Base-by-base conservation (phyloP, 37 sponge, comb jelly and placozoan genomes). In the Axinella damicornis region DNA sequence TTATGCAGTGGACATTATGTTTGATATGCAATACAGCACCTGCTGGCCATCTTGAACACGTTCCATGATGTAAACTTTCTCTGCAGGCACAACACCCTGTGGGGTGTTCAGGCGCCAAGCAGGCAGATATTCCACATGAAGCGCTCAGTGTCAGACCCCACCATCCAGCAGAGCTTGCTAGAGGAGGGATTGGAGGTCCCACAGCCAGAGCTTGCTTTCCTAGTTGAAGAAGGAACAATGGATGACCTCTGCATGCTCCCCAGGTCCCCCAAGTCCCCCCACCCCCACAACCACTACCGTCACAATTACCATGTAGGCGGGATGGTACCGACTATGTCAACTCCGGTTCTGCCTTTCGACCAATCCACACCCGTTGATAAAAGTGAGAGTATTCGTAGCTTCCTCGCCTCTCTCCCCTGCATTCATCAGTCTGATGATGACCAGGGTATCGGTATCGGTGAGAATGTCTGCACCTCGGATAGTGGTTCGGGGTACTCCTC, bases 141-240 rank as follows among this genome's bases (percentile, higher is more conserved):
- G 24, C 76, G 88, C 30, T 92, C 86, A 56, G n/a, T 63, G 28
- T 93, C 94, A 31, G 94, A 93, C 24, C 78, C 94, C 11, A 81
- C 85, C 87, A 30, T 93, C 55, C 75, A 28, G 34, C 41, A 77
- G 38, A 22, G 32, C 31, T 71, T 21, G 30, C 61, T n/a, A 18
- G 24, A 30, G 34, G n/a, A 66, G 28, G 41, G 35, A 18, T 62
- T 18, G 16, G 17, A 33, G 1, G 2, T 5, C 28, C 19, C 22
- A 5, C 53, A 71, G 25, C 72, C 52, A 5, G 72, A 71, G 40
- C 53, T 40, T 15, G 5, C 72, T 2, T 71, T 71, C 72, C 52
- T 71, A 16, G 25, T 24, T 13, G 72, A 71, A 40, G 72, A 40
- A 41, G 72, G 33, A 21, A 19, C 36, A 38, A 5, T 41, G 20